Evolutionary conservation across 2,888 invertebrate species (phyloP).

Genomic region (Sphaerophoria rueppellii): DNA sequence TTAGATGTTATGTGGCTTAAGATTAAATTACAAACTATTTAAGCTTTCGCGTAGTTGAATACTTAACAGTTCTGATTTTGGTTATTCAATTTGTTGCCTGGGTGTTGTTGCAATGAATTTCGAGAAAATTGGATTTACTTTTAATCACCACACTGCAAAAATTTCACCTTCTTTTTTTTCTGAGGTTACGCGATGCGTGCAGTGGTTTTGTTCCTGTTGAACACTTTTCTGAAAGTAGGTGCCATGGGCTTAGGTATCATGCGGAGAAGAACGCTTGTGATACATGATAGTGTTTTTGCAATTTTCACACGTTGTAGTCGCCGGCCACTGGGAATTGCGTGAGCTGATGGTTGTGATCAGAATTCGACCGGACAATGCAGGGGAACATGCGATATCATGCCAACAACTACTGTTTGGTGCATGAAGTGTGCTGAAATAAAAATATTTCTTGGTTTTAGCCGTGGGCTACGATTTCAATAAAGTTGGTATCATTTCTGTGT

Average conservation of each 20-base stretch:
- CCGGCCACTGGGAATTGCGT: slow-evolving; percentile 9
- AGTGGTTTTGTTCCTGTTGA: slow-evolving; percentile 17
- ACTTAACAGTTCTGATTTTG: too few species aligned
- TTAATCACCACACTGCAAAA: neutral
- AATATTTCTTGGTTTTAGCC: neutral
- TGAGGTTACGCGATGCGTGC: slow-evolving; percentile 19
- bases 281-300: slow-evolving; percentile 46
- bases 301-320: slow-evolving; percentile 55
- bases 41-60: too few species aligned
- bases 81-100: too few species aligned
- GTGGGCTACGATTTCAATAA: neutral
- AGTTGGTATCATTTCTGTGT: slow-evolving; percentile 29
- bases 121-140: too few species aligned
- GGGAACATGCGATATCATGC: neutral
- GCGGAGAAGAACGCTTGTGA: slow-evolving; percentile 17
- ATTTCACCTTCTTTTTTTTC: neutral
- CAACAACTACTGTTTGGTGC: neutral
- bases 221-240: neutral
- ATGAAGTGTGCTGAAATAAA: slow-evolving; percentile 37
- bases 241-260: neutral
- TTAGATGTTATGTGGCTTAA: too few species aligned
- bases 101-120: too few species aligned
- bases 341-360: slow-evolving; percentile 28
- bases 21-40: too few species aligned
- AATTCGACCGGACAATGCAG: slow-evolving; percentile 3